These are phyloP conservation scores for Anolis carolinensis DNA, from an alignment of 2,113 vertebrate species.

Conservation along the genomic window DNA sequence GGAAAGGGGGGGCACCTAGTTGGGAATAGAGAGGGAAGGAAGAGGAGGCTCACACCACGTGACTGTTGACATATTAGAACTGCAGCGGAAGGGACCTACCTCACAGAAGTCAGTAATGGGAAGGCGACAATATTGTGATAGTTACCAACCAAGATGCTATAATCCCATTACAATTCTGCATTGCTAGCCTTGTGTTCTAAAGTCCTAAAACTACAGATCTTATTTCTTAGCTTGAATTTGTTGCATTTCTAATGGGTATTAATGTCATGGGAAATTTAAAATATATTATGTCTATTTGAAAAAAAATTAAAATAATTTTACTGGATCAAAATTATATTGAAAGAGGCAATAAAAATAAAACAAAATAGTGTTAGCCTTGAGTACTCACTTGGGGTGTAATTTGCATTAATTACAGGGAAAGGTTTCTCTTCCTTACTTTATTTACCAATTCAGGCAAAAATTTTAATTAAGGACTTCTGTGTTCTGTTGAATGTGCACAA, in stretches of 20 bases:
- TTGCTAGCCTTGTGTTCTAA: too few relatives aligned
- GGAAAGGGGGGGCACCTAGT: too few relatives aligned
- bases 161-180: too few relatives aligned
- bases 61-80: too few relatives aligned
- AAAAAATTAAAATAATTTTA: background rate
- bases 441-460: background rate
- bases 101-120: too few relatives aligned
- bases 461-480: slow-evolving; percentile 11
- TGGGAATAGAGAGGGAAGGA: too few relatives aligned
- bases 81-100: too few relatives aligned
- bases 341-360: background rate
- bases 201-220: too few relatives aligned
- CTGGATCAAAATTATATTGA: background rate
- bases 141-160: too few relatives aligned
- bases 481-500: background rate
- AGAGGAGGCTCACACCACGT: too few relatives aligned
- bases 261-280: background rate
- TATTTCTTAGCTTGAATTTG: too few relatives aligned
- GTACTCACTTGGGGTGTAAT: background rate
- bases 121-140: too few relatives aligned
- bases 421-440: background rate
- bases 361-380: background rate
- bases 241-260: background rate
- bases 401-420: background rate
- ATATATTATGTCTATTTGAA: background rate